Evolutionary conservation across 2,113 vertebrate genomes (phyloP), one percentile per base, ranked within the genome.

Genomic region (Lepidothrix coronata): DNA sequence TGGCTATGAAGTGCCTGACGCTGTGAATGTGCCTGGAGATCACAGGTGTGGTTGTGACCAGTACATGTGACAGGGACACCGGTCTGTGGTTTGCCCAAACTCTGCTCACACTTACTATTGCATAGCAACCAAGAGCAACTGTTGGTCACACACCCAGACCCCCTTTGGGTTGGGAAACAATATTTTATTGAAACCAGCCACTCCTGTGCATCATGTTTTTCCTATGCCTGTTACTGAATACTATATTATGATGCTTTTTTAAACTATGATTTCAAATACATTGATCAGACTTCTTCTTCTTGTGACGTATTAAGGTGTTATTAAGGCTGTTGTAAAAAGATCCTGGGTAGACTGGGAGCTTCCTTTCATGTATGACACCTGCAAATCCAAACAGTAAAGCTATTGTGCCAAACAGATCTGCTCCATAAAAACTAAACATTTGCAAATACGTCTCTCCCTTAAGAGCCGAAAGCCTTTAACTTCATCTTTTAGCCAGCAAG

Each of bases 401-500:
- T 54, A 27, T 18, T 23, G 14, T 46, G 25, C 23, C 13, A 37
- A 84, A 31, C 44, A 37, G 43, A 11, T 57, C 79, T 96, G 44
- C 59, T 93, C 48, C 31, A 11, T 16, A 86, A 66, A 82, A 61
- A 37, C 8, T 4, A 67, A 87, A 77, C 17, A 19, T 91, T 93
- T 95, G 73, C 59, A 90, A 83, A 77, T 74, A 20, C 33, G 22
- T 48, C 33, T 74, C 44, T 88, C 44, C 70, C 58, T 75, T 37
- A 89, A 74, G 71, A 96, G 35, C 59, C 76, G 80, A 94, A 94
- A 94, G 57, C 66, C 62, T 93, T 71, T 73, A 93, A 88, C 46
- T 88, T 85, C 61, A 25, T 92, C 85, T 95, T 91, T 93, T 82
- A 74, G 66, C 61, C 46, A 81, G 74, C 16, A 82, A 90, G 78